Evolutionary conservation across 2,888 invertebrate species (phyloP), one percentile per base, ranked within the genome.

Genomic region (Gandaritis pyraliata): DNA sequence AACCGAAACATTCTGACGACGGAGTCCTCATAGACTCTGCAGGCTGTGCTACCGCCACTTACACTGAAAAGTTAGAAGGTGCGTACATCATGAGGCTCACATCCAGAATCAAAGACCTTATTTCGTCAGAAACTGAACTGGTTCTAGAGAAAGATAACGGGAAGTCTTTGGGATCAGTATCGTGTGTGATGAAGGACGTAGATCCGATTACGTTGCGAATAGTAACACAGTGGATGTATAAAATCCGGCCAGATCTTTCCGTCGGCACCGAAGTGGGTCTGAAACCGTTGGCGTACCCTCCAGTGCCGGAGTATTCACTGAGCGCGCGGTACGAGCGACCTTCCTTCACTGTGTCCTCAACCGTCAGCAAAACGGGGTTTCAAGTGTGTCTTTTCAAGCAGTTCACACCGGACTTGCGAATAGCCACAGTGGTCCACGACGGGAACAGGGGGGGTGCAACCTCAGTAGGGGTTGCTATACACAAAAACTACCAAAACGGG

Each of bases 41-140:
- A 0, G 90, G 92, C 1, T 86, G 87, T 1, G 90, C 90, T 0
- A 88, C 88, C 0, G 92, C 92, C 0, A 84, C 85, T 0, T 92
- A 91, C 68, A 81, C 75, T 12, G 87, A 90, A 55, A 64, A 71
- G 0, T 68, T 88, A 1, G 85, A 87, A 0, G 83, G 82, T 10
- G 75, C 73, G 0, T 86, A 85, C 66, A 80, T 86, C 61, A 81
- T 92, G 81, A 76, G 82, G 18, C 69, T 92, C 11, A 88, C 85
- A 1, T 88, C 92, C 0, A 88, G 81, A 65, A 90, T 92, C 55
- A 86, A 73, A 58, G 89, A 92, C 58, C 65, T 92, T n/a, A 73
- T 88, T 11, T 83, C 88, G 0, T 92, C 92, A 39, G 90, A 92
- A 72, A 87, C 86, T 0, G 92, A 92, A 73, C 70, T 90, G 8